A percentile compares a stretch with the other conserved stretches of the same genome.
phyloP scores from a whole-genome alignment of 2,797 vertebrate species.

The Brachyrhaphis roseni region DNA sequence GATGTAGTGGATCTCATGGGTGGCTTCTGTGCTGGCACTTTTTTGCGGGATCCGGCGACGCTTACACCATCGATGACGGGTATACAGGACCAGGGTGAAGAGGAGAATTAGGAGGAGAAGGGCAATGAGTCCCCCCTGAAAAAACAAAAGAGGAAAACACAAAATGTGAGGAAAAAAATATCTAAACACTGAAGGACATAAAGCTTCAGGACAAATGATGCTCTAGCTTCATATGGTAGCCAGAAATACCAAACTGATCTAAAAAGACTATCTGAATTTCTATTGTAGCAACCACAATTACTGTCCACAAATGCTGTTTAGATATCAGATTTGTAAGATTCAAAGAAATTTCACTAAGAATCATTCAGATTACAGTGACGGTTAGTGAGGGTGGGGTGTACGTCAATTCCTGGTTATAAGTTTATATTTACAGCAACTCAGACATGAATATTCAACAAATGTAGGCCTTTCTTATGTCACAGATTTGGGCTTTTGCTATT shows the following conservation, averaged over 20 bases:
- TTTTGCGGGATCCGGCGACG: conserved; percentile 93
- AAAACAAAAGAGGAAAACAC: conserved; percentile 3
- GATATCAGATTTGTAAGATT: neutral
- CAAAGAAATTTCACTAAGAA: neutral
- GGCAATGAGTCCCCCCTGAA: conserved; percentile 94
- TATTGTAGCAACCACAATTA: neutral
- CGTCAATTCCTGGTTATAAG: neutral
- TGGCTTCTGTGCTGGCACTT: conserved; percentile 97
- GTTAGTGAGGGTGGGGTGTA: neutral
- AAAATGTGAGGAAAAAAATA: conserved; percentile 5
- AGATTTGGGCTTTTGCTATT: neutral
- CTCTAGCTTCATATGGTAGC: neutral
- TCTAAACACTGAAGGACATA: neutral
- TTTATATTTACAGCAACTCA: neutral
- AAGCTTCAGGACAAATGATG: neutral
- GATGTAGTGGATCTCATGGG: conserved; percentile 99
- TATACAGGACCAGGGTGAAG: conserved; percentile 93
- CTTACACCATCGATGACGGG: conserved; percentile 95
- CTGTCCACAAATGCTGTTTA: too few relatives aligned
- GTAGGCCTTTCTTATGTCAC: neutral
- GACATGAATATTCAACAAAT: neutral
- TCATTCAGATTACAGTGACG: neutral
- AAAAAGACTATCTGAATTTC: neutral
- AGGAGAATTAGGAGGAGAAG: conserved; percentile 94
- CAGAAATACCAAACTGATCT: neutral